Evolutionary conservation across 1,140 invertebrate genomes (phyloP), one percentile per base, ranked within the genome.

Genomic region (Steinernema feltiae): DNA sequence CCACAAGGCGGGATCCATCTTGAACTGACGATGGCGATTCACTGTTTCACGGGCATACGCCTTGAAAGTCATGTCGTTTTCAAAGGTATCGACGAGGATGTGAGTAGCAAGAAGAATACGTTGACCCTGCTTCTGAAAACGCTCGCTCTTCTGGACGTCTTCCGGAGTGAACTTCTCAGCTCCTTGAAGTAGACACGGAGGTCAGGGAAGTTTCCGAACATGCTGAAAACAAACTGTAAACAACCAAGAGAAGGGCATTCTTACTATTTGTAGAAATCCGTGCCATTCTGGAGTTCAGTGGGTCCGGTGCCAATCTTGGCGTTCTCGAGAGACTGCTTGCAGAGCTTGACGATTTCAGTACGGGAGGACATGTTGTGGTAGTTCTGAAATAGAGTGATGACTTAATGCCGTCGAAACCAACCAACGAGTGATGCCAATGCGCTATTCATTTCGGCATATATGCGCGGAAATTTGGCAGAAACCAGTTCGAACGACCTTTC

Each of bases 101-200:
- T 84, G 81, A 32, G 78, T 29, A 2, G 82, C 82, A 24, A 83
- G 27, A n/a, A 84, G 81, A 21, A 83, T 74, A 15, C 82, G 81
- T 30, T 82, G 81, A n/a, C 82, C 82, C 73, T 83, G 82, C 35
- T 84, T 75, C 32, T 80, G 70, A 73, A 83, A 83, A 7, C 82
- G 80, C 24, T 84, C 82, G 53, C 82, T 83, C 48, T 84, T 81
- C 63, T 83, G 80, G 17, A 83, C 82, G 70, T 83, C 82, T 3
- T 84, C 82, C n/a, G 82, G 78, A 1, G 79, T 82, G 71, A 41
- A 84, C 29, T 82, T 77, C 63, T 83, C 80, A n/a, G 82, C 82
- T 24, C 82, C 63, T 83, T 83, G 76, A 83, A 83, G 63, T 84
- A 83, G 0, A 75, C 77, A 27, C 82, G 82, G n/a, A 83, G 82